Conservation (phyloP, 2,888 invertebrate species). For the Mellilla xanthometata region DNA sequence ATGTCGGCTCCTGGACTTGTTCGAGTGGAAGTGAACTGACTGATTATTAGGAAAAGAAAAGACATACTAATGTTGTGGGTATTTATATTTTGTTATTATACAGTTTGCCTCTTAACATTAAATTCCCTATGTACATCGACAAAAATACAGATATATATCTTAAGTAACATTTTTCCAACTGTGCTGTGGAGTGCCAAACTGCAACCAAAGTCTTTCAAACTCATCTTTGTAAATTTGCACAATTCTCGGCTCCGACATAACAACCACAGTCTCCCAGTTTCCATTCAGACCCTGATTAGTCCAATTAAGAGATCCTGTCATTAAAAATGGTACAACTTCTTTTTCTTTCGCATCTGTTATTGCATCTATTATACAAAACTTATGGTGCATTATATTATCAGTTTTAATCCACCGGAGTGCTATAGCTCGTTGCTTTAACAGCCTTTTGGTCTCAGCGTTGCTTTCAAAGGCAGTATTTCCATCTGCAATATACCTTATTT, state of each 20-base stretch:
- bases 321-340: conserved; percentile 45
- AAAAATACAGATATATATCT: neutral
- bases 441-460: conserved; percentile 55
- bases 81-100: conserved; percentile 77
- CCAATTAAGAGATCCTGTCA: conserved; percentile 90
- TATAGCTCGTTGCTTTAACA: conserved; percentile 70
- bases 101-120: conserved; percentile 71
- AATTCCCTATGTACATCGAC: conserved; percentile 50
- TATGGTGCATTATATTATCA: conserved; percentile 88
- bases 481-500: conserved; percentile 86
- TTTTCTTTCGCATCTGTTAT: conserved; percentile 26
- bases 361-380: conserved; percentile 86
- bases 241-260: conserved; percentile 79
- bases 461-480: conserved; percentile 75
- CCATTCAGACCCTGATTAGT: conserved; percentile 86
- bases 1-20: neutral
- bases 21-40: conserved; percentile 19
- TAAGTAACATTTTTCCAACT: neutral
- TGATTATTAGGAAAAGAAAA: conserved; percentile 37
- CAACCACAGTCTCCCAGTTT: conserved; percentile 86
- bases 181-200: conserved; percentile 34
- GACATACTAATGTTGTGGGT: conserved; percentile 49
- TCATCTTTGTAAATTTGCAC: conserved; percentile 77
- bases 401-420: conserved; percentile 75
- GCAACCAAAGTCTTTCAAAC: conserved; percentile 84